Base-by-base conservation (phyloP, 2,888 invertebrate species). In the Biston betularia region DNA sequence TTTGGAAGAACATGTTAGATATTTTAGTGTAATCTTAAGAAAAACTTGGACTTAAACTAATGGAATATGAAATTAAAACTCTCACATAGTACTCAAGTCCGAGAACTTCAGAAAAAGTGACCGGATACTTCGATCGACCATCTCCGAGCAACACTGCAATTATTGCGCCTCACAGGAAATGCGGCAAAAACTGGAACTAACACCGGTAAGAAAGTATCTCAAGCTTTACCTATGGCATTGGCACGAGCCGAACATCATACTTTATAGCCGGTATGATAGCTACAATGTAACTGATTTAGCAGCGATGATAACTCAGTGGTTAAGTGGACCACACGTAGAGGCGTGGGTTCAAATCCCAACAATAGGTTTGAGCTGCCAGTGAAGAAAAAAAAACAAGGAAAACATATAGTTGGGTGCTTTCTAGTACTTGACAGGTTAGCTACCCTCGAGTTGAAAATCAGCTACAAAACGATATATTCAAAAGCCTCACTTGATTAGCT, bases 141-240 rank as follows among this genome's bases (percentile, higher is more conserved):
- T 79, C 80, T 77, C 68, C 76, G 68, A 68, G 73, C 73, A 76
- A 75, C 78, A 78, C 79, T 78, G 79, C 81, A 85, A 87, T 89
- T 85, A 89, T 85, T 83, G 81, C 80, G 77, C 82, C 78, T 84
- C 81, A 72, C 84, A 88, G 89, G 89, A 88, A 86, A 83, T 79
- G 75, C 79, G 77, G 80, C 84, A 89, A 88, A 89, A 89, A 89
- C 80, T 84, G 70, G 84, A 77, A 79, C 73, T 59, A 72, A 64
- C 59, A 49, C 45, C 67, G 66, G 78, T 79, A 82, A 79, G 80
- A 79, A 74, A 79, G 75, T 73, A 73, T 70, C 11, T n/a, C 56
- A n/a, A 34, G 55, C 46, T 50, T 61, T 14, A n/a, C n/a, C n/a
- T n/a, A n/a, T 46, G 55, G 63, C 55, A n/a, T 10, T 33, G 38